phyloP scores from a whole-genome alignment of 2,888 invertebrate genomes.

The Dromius quadrimaculatus region DNA sequence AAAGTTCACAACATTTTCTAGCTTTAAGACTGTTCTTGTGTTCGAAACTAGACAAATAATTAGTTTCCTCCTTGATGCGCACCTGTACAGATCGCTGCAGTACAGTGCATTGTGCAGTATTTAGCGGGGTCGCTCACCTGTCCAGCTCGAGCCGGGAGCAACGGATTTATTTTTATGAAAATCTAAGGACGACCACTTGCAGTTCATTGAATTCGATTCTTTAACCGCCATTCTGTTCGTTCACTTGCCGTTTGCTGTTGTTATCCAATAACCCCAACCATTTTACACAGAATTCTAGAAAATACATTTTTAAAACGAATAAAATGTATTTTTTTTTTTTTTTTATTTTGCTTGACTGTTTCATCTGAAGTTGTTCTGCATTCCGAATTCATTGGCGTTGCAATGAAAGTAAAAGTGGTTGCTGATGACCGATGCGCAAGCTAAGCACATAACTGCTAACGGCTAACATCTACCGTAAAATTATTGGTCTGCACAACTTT shows the following conservation, averaged over 20 bases:
- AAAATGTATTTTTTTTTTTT: too few species aligned
- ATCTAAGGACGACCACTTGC: constrained; percentile 71
- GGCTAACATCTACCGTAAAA: too few species aligned
- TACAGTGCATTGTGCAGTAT: constrained; percentile 42
- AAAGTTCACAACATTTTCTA: not conserved
- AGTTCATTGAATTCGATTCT: constrained; percentile 27
- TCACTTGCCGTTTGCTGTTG: too few species aligned
- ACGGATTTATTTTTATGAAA: constrained; percentile 70
- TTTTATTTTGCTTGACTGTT: too few species aligned
- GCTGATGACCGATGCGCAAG: constrained; percentile 13
- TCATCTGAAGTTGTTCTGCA: constrained; percentile 45
- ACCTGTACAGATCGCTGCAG: constrained; percentile 15
- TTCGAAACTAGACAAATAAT: not conserved
- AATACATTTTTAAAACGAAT: too few species aligned
- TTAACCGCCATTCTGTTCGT: too few species aligned
- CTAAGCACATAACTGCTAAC: too few species aligned
- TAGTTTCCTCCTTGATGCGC: constrained; percentile 4
- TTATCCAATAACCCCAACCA: too few species aligned
- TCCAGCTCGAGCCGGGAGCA: constrained; percentile 61
- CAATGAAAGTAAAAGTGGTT: constrained; percentile 54
- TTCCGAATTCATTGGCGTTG: constrained; percentile 52
- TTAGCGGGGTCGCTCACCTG: constrained; percentile 55
- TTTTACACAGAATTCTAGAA: too few species aligned
- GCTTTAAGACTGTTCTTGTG: not conserved
- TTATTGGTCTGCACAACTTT: too few species aligned